Conservation (phyloP, 2,797 vertebrate genomes). For the Carduelis carduelis region DNA sequence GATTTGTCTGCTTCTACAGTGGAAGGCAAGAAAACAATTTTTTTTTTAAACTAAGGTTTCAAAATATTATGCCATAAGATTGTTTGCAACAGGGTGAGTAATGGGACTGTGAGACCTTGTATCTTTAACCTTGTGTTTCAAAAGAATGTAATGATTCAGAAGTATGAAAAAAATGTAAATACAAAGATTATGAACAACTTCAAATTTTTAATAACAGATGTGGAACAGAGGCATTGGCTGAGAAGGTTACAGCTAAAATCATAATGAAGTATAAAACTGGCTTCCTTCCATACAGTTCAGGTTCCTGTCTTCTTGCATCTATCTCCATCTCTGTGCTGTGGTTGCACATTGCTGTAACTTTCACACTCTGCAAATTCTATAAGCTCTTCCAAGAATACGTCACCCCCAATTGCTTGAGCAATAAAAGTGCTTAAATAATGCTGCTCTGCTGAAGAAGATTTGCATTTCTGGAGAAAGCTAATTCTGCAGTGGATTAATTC, state of each 20-base stretch:
- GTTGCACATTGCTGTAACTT: neutral
- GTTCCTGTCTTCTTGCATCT: neutral
- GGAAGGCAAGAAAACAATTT: neutral
- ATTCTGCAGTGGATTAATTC: constrained; percentile 21
- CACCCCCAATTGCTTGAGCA: neutral
- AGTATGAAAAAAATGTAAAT: neutral
- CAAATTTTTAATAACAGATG: neutral
- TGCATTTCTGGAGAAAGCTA: constrained; percentile 29
- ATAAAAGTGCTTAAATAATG: neutral
- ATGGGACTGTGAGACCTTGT: neutral
- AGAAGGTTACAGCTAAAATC: neutral
- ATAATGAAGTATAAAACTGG: neutral
- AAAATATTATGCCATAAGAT: neutral
- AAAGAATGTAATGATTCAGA: neutral
- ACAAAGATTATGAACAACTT: neutral
- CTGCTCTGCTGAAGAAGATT: neutral
- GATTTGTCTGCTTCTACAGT: neutral
- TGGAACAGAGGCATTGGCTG: neutral
- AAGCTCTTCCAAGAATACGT: neutral
- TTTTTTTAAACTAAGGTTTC: neutral
- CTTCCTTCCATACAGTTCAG: neutral
- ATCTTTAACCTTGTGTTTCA: neutral
- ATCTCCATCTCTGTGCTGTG: neutral
- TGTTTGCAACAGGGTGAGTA: neutral
- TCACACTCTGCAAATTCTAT: neutral